A percentile compares a stretch with the other conserved stretches of the same genome.
Conservation (phyloP, 2,888 invertebrate species). For the Macrophya annulata region DNA sequence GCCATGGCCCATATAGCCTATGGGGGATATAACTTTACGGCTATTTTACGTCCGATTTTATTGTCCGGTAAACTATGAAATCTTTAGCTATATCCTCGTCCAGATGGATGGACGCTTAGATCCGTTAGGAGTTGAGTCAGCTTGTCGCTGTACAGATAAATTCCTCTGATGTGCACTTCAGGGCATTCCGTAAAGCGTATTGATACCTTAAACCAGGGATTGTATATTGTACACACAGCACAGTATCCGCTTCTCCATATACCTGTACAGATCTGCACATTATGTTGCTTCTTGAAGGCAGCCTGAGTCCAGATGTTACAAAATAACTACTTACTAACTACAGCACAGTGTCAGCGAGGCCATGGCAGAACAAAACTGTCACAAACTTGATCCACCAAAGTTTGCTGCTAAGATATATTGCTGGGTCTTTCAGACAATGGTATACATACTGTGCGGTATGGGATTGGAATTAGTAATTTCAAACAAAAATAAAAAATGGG, state of each 20-base stretch:
- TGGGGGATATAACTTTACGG: conserved; percentile 69
- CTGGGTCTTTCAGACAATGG: neutral
- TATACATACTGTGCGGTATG: neutral
- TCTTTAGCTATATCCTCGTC: conserved; percentile 69
- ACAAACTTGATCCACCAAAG: conserved; percentile 9
- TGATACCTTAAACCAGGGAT: neutral
- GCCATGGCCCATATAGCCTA: conserved; percentile 58
- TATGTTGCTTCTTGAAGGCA: neutral
- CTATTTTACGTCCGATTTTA: conserved; percentile 76
- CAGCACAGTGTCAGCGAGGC: neutral
- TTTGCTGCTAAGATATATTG: neutral
- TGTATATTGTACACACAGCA: neutral
- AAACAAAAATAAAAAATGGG: no score
- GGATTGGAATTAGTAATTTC: neutral
- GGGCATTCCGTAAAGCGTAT: conserved; percentile 3
- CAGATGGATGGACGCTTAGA: conserved; percentile 63
- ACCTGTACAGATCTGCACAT: neutral
- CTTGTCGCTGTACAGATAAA: conserved; percentile 39
- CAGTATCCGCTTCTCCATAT: neutral
- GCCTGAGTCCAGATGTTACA: neutral
- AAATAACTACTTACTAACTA: neutral
- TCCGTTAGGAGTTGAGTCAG: conserved; percentile 40
- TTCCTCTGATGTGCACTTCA: neutral
- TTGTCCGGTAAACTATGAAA: conserved; percentile 74
- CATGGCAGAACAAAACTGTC: conserved; percentile 3